Conservation (phyloP, 2,888 invertebrate species). For the Callimorpha dominula region DNA sequence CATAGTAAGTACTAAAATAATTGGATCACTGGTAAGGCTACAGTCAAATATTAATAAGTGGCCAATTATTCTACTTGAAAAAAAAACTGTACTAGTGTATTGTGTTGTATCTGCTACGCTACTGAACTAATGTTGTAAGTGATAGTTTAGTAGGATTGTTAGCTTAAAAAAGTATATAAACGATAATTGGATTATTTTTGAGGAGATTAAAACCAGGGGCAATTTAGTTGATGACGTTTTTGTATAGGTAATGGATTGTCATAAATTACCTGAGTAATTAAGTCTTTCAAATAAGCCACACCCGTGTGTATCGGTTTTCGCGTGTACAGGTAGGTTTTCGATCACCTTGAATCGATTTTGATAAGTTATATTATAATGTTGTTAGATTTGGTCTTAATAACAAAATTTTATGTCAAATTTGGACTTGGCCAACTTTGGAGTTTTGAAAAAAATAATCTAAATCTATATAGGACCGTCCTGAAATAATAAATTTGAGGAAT, state of each 20-base stretch:
- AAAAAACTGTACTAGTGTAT: not conserved
- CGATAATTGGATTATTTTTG: constrained; percentile 8
- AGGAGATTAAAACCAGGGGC: not conserved
- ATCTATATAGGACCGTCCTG: no score
- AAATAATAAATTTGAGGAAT: no score
- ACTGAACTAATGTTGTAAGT: not conserved
- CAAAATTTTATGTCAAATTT: no score
- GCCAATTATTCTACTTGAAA: not conserved
- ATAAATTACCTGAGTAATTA: not conserved
- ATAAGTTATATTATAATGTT: no score
- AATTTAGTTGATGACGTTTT: constrained; percentile 2
- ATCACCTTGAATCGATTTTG: no score
- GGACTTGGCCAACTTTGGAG: no score
- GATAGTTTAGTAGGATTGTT: not conserved
- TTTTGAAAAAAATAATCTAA: no score
- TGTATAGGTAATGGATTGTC: not conserved
- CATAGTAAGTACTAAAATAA: constrained; percentile 12
- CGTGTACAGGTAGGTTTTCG: not conserved
- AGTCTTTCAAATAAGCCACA: no score
- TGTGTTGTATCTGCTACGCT: not conserved
- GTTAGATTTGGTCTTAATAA: no score
- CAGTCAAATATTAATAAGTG: not conserved
- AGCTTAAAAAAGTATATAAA: not conserved
- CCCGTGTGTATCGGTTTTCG: not conserved
- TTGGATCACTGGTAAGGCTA: not conserved